Base-by-base conservation (phyloP, 2,888 invertebrate species). In the Cheilosia impressa region DNA sequence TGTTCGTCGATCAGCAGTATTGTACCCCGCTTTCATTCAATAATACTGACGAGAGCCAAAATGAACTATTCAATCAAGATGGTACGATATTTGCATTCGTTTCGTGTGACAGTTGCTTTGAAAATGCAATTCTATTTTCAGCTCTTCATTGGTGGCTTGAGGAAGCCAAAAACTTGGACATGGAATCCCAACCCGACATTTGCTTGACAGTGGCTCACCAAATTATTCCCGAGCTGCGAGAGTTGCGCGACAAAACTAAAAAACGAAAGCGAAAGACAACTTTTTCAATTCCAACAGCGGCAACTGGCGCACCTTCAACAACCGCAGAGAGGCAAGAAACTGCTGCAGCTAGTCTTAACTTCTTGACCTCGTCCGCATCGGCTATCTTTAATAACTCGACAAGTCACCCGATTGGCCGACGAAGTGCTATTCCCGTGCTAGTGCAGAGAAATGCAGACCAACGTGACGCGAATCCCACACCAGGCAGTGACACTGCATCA, bases 121-220 rank as follows among this genome's bases (percentile, higher is more conserved):
- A 22, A 22, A 7, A 45, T 45, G 27, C 19, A 4, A 1, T 63
- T 55, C n/a, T 43, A 4, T 5, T 13, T 58, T 68, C 19, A 90
- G 96, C 96, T 2, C 93, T 97, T 53, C 95, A 95, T 85, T 95
- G 97, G 94, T 97, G 97, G 97, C 95, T 95, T 65, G 97, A 97
- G 91, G 97, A 97, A 91, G 95, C 96, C 3, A 95, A 96, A 90
- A 94, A 96, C 4, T 91, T 97, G 6, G 97, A 97, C 90, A 95
- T 95, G 47, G 96, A 97, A 90, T 96, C 96, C 24, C 94, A 96
- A 88, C 95, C 96, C 80, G 96, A 96, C 90, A 95, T 95, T 88
- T 95, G 96, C 73, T 94, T 93, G 88, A 93, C 93, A 87, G 93
- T 94, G 68, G 94, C 94, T 57, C 94, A 94, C 89, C 93, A 93